A percentile compares a stretch with the other conserved stretches of the same genome.
Evolutionary conservation across 2,888 invertebrate genomes (phyloP).

Genomic region (Tethea ocularis): DNA sequence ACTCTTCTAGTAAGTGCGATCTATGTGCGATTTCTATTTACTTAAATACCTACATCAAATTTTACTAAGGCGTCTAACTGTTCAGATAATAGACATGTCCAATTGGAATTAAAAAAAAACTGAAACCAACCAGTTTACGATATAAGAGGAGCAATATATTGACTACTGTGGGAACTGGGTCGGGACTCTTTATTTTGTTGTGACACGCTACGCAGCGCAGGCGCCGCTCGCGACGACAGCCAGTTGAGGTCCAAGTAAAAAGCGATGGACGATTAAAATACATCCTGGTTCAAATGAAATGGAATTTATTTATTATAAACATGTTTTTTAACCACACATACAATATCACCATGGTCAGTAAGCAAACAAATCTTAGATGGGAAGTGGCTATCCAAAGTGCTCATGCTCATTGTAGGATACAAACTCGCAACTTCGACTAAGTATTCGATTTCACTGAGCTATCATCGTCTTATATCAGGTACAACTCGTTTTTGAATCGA

Average conservation of each 20-base stretch:
- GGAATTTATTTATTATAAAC: too few relatives aligned
- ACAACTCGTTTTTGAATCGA: too few relatives aligned
- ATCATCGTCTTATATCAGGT: too few relatives aligned
- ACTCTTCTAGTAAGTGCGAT: neutral
- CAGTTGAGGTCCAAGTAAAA: constrained; percentile 42
- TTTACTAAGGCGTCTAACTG: neutral
- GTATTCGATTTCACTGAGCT: too few relatives aligned
- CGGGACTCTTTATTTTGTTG: constrained; percentile 64
- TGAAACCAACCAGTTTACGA: constrained; percentile 17
- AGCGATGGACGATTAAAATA: constrained; percentile 11
- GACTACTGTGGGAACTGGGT: constrained; percentile 77
- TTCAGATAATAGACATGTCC: neutral
- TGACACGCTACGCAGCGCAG: constrained; percentile 61
- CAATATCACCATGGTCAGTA: too few relatives aligned
- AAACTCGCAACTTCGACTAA: too few relatives aligned
- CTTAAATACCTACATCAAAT: too few relatives aligned
- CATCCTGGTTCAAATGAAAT: too few relatives aligned
- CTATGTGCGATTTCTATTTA: neutral
- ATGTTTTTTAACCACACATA: too few relatives aligned
- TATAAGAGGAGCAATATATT: constrained; percentile 23
- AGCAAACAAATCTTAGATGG: too few relatives aligned
- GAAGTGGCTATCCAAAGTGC: too few relatives aligned
- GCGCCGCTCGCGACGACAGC: constrained; percentile 58
- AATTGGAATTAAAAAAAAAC: constrained; percentile 1
- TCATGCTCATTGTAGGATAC: too few relatives aligned